Conservation (phyloP, 1,140 invertebrate genomes). For the Aethina tumida region DNA sequence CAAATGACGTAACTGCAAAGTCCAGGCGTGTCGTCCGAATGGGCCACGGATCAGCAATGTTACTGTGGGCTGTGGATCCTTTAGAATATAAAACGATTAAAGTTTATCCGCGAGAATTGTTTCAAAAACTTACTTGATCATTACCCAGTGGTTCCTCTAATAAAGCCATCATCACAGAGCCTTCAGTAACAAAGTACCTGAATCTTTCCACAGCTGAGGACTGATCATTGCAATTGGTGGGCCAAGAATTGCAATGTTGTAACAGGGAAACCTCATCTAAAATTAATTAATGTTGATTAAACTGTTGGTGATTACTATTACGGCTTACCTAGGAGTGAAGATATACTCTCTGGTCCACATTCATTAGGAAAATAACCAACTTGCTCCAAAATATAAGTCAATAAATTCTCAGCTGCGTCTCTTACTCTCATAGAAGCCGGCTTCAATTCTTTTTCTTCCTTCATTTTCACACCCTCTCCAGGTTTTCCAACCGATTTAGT, state of each 20-base stretch:
- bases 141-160: conserved; percentile 84
- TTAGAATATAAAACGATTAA: conserved; percentile 4
- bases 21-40: conserved; percentile 91
- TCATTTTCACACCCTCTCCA: conserved; percentile 81
- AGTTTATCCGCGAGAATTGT: not conserved
- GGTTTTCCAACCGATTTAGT: conserved; percentile 82
- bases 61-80: conserved; percentile 65
- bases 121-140: conserved; percentile 40
- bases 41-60: conserved; percentile 78
- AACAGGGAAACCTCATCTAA: conserved; percentile 79
- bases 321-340: conserved; percentile 78
- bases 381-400: conserved; percentile 87
- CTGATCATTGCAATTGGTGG: conserved; percentile 40
- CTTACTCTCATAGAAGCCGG: conserved; percentile 92
- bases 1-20: conserved; percentile 75
- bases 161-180: conserved; percentile 77
- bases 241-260: conserved; percentile 62
- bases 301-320: no score
- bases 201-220: conserved; percentile 55
- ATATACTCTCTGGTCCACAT: conserved; percentile 73
- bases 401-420: conserved; percentile 87
- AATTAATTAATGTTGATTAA: no score
- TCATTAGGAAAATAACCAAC: conserved; percentile 68
- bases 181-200: conserved; percentile 87
- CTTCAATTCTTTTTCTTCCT: conserved; percentile 92